Evolutionary conservation across 2,888 invertebrate genomes (phyloP).

Genomic region (Ryuthela nishihirai): DNA sequence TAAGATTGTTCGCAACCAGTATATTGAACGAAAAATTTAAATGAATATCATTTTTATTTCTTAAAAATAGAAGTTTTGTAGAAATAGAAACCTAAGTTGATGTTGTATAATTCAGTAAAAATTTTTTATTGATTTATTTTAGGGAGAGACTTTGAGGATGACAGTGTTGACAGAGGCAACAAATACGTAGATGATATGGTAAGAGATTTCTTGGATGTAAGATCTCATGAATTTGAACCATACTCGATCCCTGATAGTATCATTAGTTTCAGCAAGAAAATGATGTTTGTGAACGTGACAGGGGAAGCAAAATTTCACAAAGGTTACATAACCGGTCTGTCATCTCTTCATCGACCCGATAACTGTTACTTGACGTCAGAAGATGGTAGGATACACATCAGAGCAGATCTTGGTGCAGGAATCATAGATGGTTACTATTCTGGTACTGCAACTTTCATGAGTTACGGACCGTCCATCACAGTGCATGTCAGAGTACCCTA

Average conservation of each 20-base stretch:
- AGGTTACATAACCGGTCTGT: constrained; percentile 18
- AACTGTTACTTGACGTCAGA: constrained; percentile 10
- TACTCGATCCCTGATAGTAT: constrained; percentile 12
- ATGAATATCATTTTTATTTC: too few relatives aligned
- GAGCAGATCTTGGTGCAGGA: constrained; percentile 27
- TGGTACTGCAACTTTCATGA: constrained; percentile 26
- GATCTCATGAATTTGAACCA: constrained; percentile 25
- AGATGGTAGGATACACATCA: constrained; percentile 4
- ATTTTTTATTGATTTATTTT: too few relatives aligned
- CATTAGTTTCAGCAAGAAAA: constrained; percentile 20
- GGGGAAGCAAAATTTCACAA: constrained; percentile 27
- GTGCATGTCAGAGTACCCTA: constrained; percentile 7
- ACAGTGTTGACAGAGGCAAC: constrained; percentile 12
- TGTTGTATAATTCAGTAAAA: too few relatives aligned
- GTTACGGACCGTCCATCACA: constrained; percentile 14
- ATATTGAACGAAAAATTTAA: too few relatives aligned
- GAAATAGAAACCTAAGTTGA: too few relatives aligned
- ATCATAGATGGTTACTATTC: constrained; percentile 12
- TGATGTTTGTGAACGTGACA: constrained; percentile 15
- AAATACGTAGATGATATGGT: constrained; percentile 16
- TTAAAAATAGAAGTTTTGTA: too few relatives aligned
- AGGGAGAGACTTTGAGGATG: background rate
- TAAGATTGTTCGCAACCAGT: too few relatives aligned
- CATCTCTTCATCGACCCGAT: constrained; percentile 16
- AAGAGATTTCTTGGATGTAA: constrained; percentile 10